These are phyloP conservation scores for Archivesica marissinica DNA, from an alignment of 1,140 invertebrate genomes.

Conservation along the genomic window DNA sequence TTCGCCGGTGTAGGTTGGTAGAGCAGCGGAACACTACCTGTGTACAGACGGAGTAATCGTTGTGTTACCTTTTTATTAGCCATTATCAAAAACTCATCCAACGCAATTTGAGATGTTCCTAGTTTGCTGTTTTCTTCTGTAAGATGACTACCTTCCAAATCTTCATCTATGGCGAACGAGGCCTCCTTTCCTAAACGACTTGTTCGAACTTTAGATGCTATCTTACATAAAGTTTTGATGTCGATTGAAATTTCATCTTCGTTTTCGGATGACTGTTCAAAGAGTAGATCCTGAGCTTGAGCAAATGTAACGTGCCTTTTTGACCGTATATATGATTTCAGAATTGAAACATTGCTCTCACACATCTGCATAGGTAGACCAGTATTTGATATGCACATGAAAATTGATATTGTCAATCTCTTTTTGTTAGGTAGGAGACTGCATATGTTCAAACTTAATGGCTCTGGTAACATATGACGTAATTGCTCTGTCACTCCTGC, in stretches of 20 bases:
- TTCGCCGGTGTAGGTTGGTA: conserved; percentile 61
- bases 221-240: conserved; percentile 63
- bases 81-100: conserved; percentile 76
- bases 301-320: conserved; percentile 69
- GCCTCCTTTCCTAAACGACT: conserved; percentile 62
- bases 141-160: conserved; percentile 49
- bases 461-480: conserved; percentile 82
- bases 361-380: conserved; percentile 37
- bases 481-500: conserved; percentile 69
- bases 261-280: not conserved
- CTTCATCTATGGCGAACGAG: conserved; percentile 60
- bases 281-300: conserved; percentile 71
- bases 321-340: conserved; percentile 67
- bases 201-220: conserved; percentile 64
- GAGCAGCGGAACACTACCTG: conserved; percentile 61
- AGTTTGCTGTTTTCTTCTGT: conserved; percentile 60
- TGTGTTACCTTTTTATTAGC: conserved; percentile 65
- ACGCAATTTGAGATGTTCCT: conserved; percentile 70
- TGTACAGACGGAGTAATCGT: not conserved
- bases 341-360: conserved; percentile 1
- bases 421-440: conserved; percentile 81
- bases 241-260: conserved; percentile 36
- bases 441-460: conserved; percentile 81
- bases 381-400: conserved; percentile 65
- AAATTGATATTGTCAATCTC: conserved; percentile 73